Conservation (phyloP, 2,888 invertebrate genomes). For the Drosophila ustulata region DNA sequence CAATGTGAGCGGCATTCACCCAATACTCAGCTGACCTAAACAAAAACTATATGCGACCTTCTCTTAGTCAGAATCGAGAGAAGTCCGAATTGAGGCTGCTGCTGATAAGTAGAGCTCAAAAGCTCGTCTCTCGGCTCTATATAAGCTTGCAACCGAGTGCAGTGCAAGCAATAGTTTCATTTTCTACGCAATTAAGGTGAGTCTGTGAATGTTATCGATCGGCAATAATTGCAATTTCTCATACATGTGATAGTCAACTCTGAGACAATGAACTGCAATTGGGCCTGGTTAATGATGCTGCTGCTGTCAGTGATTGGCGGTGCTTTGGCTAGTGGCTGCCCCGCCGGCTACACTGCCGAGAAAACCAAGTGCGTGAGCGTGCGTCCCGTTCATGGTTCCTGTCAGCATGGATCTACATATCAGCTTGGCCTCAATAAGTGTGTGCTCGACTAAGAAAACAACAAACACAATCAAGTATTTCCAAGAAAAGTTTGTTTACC, state of each 20-base stretch:
- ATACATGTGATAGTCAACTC: not conserved
- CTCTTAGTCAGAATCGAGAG: slow-evolving; percentile 17
- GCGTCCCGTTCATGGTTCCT: slow-evolving; percentile 78
- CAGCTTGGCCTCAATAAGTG: slow-evolving; percentile 71
- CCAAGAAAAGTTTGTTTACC: slow-evolving; percentile 4
- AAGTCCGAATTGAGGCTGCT: slow-evolving; percentile 23
- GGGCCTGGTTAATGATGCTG: slow-evolving; percentile 57
- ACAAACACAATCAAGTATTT: not conserved
- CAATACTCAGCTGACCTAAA: slow-evolving; percentile 30
- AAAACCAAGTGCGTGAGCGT: slow-evolving; percentile 61
- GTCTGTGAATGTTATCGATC: slow-evolving; percentile 1
- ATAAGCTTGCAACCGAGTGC: slow-evolving; percentile 41
- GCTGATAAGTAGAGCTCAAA: slow-evolving; percentile 13
- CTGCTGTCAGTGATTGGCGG: slow-evolving; percentile 43
- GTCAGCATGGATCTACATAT: slow-evolving; percentile 72
- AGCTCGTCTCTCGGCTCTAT: slow-evolving; percentile 30
- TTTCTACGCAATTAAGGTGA: slow-evolving; percentile 41
- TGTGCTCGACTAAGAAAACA: slow-evolving; percentile 55
- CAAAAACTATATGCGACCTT: slow-evolving; percentile 3
- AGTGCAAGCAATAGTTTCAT: slow-evolving; percentile 44
- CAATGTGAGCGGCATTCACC: slow-evolving; percentile 42
- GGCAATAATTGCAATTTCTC: slow-evolving; percentile 4
- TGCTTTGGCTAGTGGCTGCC: slow-evolving; percentile 52
- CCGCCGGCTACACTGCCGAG: slow-evolving; percentile 56
- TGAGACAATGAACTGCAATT: slow-evolving; percentile 52